Evolutionary conservation across 2,113 vertebrate genomes (phyloP).

Genomic region (Varanus komodoensis): DNA sequence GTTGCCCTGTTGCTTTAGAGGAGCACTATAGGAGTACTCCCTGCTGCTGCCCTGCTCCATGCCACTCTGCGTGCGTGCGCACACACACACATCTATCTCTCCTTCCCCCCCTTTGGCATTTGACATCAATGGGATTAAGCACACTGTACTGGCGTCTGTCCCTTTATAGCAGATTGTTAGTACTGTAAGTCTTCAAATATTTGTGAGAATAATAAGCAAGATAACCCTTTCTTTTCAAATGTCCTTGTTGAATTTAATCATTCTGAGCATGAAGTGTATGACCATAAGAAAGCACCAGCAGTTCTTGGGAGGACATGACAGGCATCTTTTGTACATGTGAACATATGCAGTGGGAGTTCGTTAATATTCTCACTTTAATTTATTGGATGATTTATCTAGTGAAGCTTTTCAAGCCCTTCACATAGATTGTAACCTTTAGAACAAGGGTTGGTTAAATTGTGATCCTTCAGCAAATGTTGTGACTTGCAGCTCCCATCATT

Average conservation of each 20-base stretch:
- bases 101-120: neutral
- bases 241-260: neutral
- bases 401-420: neutral
- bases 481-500: neutral
- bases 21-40: too few species aligned
- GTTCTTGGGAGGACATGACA: neutral
- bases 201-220: neutral
- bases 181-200: neutral
- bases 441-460: neutral
- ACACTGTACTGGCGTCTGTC: neutral
- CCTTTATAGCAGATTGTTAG: neutral
- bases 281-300: neutral
- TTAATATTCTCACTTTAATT: neutral
- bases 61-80: too few species aligned
- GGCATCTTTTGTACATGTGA: neutral
- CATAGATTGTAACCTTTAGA: neutral
- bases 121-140: neutral
- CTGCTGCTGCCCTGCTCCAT: too few species aligned
- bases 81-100: too few species aligned
- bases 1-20: too few species aligned
- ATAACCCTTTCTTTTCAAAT: neutral
- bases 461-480: neutral
- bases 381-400: neutral
- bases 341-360: slow-evolving; percentile 45
- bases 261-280: neutral